Base-by-base conservation (phyloP, 2,797 vertebrate species). In the Apogon talboti region DNA sequence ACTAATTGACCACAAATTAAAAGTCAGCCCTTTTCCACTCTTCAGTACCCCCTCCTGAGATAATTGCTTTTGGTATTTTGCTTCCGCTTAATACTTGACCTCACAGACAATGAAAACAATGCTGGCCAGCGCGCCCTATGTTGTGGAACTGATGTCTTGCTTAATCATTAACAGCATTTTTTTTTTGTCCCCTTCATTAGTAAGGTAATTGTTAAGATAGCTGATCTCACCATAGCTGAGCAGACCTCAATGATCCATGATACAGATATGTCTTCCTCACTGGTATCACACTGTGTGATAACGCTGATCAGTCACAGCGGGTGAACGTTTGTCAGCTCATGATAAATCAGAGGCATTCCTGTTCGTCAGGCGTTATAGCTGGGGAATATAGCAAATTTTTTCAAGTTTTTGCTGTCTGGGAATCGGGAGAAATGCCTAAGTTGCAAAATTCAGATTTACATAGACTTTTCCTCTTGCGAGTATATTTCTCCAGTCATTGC, bases 101-200 rank as follows among this genome's bases (percentile, higher is more conserved):
- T 71, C 38, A 3, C 63, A 14, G 69, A 54, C 78, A 19, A 16
- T 28, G 55, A 40, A 78, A 87, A 76, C 76, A 77, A 60, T 54
- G 50, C 45, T 15, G 68, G 42, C 73, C 76, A 57, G 60, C 16
- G 56, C 52, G 54, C 76, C 70, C 83, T 42, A 71, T 79, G 76
- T 66, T 49, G 60, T 53, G 77, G 63, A 87, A 84, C 74, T 44
- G 85, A 86, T 71, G 68, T 76, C 70, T 81, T 76, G 28, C 75
- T 57, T 52, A 74, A 65, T 70, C 71, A 66, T 78, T 76, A 76
- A 69, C 82, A 82, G 66, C 70, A 42, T 35, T 35, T 35, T 35
- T 35, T 35, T 35, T 8, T 35, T 35, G 43, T 57, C 69, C 11
- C 75, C 84, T 79, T 83, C 87, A 83, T 90, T 88, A 84, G 80